Percentiles rank a stretch among this genome's conserved stretches.
Conservation (phyloP, 1,140 invertebrate species). For the Drosophila triauraria region DNA sequence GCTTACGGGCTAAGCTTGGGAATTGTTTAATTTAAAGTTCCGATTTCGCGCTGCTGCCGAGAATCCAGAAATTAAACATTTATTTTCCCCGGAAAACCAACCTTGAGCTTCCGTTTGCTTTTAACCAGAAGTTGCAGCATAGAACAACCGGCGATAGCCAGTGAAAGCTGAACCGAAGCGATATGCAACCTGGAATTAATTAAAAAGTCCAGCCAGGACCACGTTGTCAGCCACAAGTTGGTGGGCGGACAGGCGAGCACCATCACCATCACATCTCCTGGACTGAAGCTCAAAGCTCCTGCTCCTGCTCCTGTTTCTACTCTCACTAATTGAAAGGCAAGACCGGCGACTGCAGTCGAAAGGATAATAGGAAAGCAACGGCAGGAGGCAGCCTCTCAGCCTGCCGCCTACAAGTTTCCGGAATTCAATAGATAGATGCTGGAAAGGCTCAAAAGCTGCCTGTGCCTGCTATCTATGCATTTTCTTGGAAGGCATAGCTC, state of each 20-base stretch:
- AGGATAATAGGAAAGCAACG: constrained; percentile 6
- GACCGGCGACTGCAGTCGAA: constrained; percentile 10
- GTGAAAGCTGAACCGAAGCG: neutral
- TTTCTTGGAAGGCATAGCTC: neutral
- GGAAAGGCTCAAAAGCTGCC: neutral
- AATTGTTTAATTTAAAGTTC: too few species aligned
- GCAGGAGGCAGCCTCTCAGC: neutral
- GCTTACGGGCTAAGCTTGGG: too few species aligned
- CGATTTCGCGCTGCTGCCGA: neutral
- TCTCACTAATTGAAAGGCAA: constrained; percentile 8
- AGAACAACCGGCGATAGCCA: neutral
- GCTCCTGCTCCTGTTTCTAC: neutral
- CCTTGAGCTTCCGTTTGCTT: neutral
- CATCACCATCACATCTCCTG: neutral
- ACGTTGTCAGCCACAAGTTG: neutral
- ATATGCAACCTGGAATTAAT: constrained; percentile 13
- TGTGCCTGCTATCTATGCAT: neutral
- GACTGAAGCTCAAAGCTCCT: constrained; percentile 1
- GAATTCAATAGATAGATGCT: neutral
- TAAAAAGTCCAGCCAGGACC: constrained; percentile 4
- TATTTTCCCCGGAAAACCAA: neutral
- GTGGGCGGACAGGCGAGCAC: neutral
- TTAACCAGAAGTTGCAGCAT: neutral
- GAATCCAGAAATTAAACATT: neutral
- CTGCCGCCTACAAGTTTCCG: too few species aligned